phyloP scores from a whole-genome alignment of 2,113 vertebrate genomes.

The Stercorarius parasiticus region DNA sequence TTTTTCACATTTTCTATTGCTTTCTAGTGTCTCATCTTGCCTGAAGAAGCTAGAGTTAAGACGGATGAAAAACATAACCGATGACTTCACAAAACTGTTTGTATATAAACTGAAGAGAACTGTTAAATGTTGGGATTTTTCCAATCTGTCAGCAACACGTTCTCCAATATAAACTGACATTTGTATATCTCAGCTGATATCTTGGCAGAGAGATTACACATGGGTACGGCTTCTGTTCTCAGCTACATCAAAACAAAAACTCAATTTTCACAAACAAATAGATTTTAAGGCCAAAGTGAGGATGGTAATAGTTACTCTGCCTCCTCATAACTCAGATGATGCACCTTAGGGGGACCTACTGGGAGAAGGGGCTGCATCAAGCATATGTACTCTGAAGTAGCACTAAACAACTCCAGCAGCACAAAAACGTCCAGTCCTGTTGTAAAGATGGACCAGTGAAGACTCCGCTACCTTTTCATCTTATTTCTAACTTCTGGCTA shows the following conservation, averaged over 20 bases:
- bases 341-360: not conserved
- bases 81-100: not conserved
- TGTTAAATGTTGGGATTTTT: not conserved
- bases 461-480: not conserved
- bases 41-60: not conserved
- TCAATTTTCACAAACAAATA: not conserved
- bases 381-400: not conserved
- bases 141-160: not conserved
- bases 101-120: not conserved
- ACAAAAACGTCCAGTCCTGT: not conserved
- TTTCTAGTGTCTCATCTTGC: not conserved
- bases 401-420: not conserved
- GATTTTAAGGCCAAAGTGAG: not conserved
- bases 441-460: not conserved
- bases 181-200: not conserved
- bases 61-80: not conserved
- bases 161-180: not conserved
- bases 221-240: not conserved
- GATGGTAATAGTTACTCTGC: not conserved
- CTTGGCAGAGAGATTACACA: not conserved
- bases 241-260: not conserved
- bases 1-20: not conserved
- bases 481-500: not conserved
- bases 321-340: not conserved
- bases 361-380: fast-evolving